phyloP scores from a whole-genome alignment of 2,888 invertebrate species.

The Myathropa florea region DNA sequence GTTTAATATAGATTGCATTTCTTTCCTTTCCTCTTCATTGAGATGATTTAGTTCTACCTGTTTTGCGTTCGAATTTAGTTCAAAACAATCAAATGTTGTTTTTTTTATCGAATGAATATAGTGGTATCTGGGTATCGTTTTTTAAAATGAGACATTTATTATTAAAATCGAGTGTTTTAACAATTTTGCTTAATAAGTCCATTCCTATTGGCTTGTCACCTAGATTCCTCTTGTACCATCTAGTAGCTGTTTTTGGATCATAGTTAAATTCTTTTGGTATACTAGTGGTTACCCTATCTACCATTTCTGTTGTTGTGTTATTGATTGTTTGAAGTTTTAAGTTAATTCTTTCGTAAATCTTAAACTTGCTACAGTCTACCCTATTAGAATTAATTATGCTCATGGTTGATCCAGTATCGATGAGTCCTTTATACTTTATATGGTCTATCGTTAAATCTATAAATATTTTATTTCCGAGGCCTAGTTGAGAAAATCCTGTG shows the following conservation, averaged over 20 bases:
- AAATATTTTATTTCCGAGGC: conserved; percentile 22
- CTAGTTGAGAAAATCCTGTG: conserved; percentile 1
- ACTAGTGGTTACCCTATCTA: neutral
- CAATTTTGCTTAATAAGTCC: conserved; percentile 13
- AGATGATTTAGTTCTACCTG: neutral
- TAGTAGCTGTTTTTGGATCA: neutral
- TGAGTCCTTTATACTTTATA: neutral
- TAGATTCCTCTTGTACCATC: conserved; percentile 1
- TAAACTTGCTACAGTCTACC: neutral
- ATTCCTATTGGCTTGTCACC: conserved; percentile 2
- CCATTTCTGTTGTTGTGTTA: neutral
- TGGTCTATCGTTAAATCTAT: neutral
- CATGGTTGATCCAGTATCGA: conserved; percentile 21
- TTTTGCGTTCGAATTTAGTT: neutral
- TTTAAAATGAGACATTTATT: conserved; percentile 8
- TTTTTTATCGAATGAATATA: neutral
- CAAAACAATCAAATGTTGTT: conserved; percentile 20
- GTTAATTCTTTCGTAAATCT: neutral
- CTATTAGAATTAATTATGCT: conserved; percentile 11
- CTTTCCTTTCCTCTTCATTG: conserved; percentile 4
- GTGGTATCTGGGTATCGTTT: neutral
- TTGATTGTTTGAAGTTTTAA: conserved; percentile 14
- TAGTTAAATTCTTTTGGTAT: conserved; percentile 13
- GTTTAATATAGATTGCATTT: neutral
- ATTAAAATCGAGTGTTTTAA: neutral